Percentiles rank a stretch among this genome's conserved stretches.
These are phyloP conservation scores for Mungos mungo DNA, from an alignment of 2,113 vertebrate genomes.

Conservation along the genomic window DNA sequence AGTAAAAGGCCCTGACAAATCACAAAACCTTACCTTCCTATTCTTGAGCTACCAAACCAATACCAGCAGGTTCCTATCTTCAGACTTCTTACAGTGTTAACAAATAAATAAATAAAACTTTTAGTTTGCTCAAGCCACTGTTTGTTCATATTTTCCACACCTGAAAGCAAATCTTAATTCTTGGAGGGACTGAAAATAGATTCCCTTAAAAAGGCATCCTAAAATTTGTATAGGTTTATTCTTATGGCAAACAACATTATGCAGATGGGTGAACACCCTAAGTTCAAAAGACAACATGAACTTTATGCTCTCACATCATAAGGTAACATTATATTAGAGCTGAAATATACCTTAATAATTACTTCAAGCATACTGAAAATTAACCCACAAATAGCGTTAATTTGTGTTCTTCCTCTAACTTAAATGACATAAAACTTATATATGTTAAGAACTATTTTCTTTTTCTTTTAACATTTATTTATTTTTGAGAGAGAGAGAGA, in stretches of 20 bases:
- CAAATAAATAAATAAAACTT: neutral
- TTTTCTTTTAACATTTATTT: too few relatives aligned
- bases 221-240: slow-evolving; percentile 19
- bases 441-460: neutral
- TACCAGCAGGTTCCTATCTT: neutral
- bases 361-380: neutral
- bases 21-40: neutral
- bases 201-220: neutral
- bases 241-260: slow-evolving; percentile 1
- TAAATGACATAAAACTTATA: neutral
- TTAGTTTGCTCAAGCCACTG: neutral
- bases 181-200: neutral
- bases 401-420: neutral
- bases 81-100: neutral
- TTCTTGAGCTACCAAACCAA: neutral
- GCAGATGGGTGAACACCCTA: neutral
- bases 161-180: neutral
- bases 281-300: neutral
- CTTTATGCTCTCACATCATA: neutral
- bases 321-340: neutral
- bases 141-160: slow-evolving; percentile 2
- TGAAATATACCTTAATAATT: slow-evolving; percentile 24
- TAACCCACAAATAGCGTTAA: neutral
- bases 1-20: neutral
- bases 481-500: too few relatives aligned